phyloP scores from a whole-genome alignment of 2,888 invertebrate species.

The Melanostoma mellinum region DNA sequence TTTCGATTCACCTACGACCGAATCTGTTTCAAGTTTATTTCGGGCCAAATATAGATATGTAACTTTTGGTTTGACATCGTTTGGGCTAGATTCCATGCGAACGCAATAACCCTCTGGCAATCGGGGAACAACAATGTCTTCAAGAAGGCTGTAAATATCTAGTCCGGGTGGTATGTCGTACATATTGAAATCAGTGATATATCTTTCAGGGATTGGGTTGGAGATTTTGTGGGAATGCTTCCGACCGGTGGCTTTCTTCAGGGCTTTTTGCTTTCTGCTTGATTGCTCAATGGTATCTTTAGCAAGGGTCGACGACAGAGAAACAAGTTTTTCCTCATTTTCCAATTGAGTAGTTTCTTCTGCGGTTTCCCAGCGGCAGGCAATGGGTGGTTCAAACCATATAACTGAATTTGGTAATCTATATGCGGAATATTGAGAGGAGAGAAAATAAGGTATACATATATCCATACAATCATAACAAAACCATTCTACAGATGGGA shows the following conservation, averaged over 20 bases:
- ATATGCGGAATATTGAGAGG: slow-evolving; percentile 36
- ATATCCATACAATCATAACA: no score
- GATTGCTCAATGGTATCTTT: slow-evolving; percentile 74
- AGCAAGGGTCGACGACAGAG: slow-evolving; percentile 47
- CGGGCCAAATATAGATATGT: slow-evolving; percentile 77
- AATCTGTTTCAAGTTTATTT: slow-evolving; percentile 67
- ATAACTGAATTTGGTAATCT: slow-evolving; percentile 88
- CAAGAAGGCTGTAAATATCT: slow-evolving; percentile 79
- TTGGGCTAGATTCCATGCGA: slow-evolving; percentile 74
- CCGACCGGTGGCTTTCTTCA: slow-evolving; percentile 65
- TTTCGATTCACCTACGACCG: slow-evolving; percentile 15
- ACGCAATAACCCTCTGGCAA: slow-evolving; percentile 80
- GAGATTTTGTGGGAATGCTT: slow-evolving; percentile 73
- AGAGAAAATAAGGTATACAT: neutral
- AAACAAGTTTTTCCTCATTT: slow-evolving; percentile 76
- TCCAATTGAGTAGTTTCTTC: slow-evolving; percentile 79
- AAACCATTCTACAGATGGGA: no score
- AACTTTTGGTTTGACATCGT: slow-evolving; percentile 40
- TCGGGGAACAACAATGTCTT: slow-evolving; percentile 80
- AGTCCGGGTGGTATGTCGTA: slow-evolving; percentile 79
- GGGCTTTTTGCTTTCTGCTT: slow-evolving; percentile 67
- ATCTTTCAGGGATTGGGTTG: slow-evolving; percentile 74
- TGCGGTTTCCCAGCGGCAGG: slow-evolving; percentile 87
- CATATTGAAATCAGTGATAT: slow-evolving; percentile 80
- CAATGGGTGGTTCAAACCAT: slow-evolving; percentile 91